Base-by-base conservation (phyloP, 37 sponge, comb jelly and placozoan genomes). In the Crambe crambe region DNA sequence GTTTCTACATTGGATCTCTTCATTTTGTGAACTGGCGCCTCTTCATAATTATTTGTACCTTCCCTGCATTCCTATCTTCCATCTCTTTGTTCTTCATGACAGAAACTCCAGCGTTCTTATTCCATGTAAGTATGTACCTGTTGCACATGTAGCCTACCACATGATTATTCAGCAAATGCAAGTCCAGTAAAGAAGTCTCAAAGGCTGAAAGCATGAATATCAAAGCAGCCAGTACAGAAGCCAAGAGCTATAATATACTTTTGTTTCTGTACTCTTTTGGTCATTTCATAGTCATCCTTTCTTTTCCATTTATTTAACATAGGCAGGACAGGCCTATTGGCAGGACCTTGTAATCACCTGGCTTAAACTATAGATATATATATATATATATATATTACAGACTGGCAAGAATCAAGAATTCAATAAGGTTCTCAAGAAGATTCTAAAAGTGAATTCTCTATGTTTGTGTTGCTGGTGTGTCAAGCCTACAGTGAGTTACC, bases 21-120 rank as follows among this genome's bases (percentile, higher is more conserved):
- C 74, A 73, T 57, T 59, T 82, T 51, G 68, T 64, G 37, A 39
- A 62, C 54, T 82, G 83, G 83, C 36, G 83, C n/a, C 74, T 82
- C 21, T 82, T 73, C 42, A 35, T 82, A 42, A 73, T 82, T 31
- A 44, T 73, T 47, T 82, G 83, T n/a, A 64, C 83, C 42, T 2
- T 82, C 22, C 83, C 83, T 21, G 68, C 83, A 37, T 58, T 82
- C 29, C 34, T 82, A 22, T 61, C 74, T 31, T 30, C 68, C 29
- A 5, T 82, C 66, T 44, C 35, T 1, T 51, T 82, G 5, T 22
- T 43, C 25, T 59, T 82, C 37, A 20, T 82, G 74, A 74, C 83
- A 56, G 75, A 82, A 44, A 58, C 35, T 22, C 83, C 83, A 65
- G 65, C 65, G 21, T 82, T 39, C 37, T 43, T 82, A n/a, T 68